Percentiles rank a stretch among this genome's conserved stretches.
These are phyloP conservation scores for Neopipo cinnamomea DNA, from an alignment of 2,113 vertebrate genomes.

Conservation along the genomic window DNA sequence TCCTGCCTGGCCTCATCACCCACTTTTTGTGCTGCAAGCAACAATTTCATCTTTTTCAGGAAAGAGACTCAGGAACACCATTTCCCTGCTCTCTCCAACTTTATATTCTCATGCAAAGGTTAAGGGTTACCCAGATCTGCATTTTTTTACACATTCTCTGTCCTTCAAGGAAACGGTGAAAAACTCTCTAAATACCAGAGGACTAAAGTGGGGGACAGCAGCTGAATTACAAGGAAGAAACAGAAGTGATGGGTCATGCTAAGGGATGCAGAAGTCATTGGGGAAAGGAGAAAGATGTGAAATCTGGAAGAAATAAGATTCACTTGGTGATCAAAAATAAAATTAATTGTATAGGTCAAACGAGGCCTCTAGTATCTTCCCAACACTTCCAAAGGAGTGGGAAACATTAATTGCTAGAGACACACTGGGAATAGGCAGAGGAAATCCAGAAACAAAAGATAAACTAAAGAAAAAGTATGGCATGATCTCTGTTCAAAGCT, in stretches of 20 bases:
- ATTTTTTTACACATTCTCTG: rapidly evolving
- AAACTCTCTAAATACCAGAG: neutral
- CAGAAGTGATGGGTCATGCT: neutral
- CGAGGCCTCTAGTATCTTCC: neutral
- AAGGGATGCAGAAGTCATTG: neutral
- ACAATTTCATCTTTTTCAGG: neutral
- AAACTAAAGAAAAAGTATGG: neutral
- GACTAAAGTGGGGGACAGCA: neutral
- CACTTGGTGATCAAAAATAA: neutral
- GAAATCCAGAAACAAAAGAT: constrained; percentile 33
- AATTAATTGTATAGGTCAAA: neutral
- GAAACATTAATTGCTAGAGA: constrained; percentile 32
- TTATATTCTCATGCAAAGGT: neutral
- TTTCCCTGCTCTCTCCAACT: neutral
- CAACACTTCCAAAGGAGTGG: neutral
- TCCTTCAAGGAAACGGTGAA: neutral
- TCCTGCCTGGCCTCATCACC: neutral
- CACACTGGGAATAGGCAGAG: neutral
- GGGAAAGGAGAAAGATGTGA: neutral
- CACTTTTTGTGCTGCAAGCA: neutral
- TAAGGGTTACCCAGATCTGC: neutral
- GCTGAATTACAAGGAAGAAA: neutral
- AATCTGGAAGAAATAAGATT: neutral
- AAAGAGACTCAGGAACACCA: neutral
- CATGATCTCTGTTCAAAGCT: constrained; percentile 32